Evolutionary conservation across 2,113 vertebrate genomes (phyloP), one percentile per base, ranked within the genome.

Genomic region (Catagonus wagneri): DNA sequence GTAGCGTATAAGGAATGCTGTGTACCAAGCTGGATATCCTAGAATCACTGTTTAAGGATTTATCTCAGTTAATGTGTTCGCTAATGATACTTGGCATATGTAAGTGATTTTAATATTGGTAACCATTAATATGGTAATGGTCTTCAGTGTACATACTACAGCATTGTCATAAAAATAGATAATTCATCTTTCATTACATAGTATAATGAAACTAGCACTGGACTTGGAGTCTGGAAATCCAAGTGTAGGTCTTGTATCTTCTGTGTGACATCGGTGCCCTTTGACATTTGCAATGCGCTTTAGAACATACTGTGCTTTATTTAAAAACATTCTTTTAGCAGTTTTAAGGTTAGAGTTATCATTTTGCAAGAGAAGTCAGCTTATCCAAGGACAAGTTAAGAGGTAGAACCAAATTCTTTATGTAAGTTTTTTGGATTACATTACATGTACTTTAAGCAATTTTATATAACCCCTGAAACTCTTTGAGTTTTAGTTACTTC

Each of bases 121-220:
- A 94, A 61, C 68, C 85, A 89, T 95, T 92, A 96, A 92, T 95
- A 66, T 81, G 92, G 74, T 56, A 93, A 25, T 91, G 58, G 23
- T 93, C 89, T 74, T 96, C 74, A 93, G 32, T 94, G 61, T 83
- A n/a, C n/a, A 93, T 97, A 90, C 96, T 93, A 94, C 17, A 93
- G 79, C 76, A 36, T 86, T 96, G 36, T 97, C 90, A 93, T 87
- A 89, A 97, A 98, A 97, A 98, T 78, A 54, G 95, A 80, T 97
- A 97, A 96, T 96, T 97, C 61, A 32, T 92, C 23, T 20, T 92
- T 69, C 85, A 32, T 74, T 50, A 68, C 34, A 50, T 69, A 32
- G 25, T n/a, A 75, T 50, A 32, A 10, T 14, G 17, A 69, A 92
- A 58, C 32, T n/a, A 97, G 19, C 32, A 39, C 36, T 56, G 19